Evolutionary conservation across 2,888 invertebrate species (phyloP).

Genomic region (Parapristionchus giblindavisi): DNA sequence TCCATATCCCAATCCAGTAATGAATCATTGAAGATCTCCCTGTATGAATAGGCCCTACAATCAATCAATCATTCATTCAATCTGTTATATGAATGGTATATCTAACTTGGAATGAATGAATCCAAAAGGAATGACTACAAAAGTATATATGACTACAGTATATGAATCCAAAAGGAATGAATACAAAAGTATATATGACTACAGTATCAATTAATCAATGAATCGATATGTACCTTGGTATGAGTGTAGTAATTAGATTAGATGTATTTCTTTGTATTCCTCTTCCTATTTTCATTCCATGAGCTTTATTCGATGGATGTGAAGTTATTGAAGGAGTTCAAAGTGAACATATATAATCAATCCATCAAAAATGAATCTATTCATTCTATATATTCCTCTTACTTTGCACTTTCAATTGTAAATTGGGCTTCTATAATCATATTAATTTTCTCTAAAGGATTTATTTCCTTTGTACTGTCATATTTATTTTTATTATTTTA

Average conservation of each 20-base stretch:
- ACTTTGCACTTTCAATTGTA: slow-evolving; percentile 25
- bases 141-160: too few relatives aligned
- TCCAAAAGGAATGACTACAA: slow-evolving; percentile 94
- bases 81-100: too few relatives aligned
- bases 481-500: neutral
- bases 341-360: slow-evolving; percentile 17
- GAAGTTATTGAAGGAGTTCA: slow-evolving; percentile 25
- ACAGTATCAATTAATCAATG: neutral
- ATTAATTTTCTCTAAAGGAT: slow-evolving; percentile 22
- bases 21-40: slow-evolving; percentile 88
- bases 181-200: neutral
- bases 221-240: slow-evolving; percentile 16
- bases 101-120: slow-evolving; percentile 74
- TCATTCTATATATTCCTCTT: neutral
- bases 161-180: too few relatives aligned
- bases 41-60: slow-evolving; percentile 85
- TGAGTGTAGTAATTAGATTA: neutral
- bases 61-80: neutral
- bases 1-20: slow-evolving; percentile 95
- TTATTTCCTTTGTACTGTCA: neutral
- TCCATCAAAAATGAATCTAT: neutral
- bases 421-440: slow-evolving; percentile 22
- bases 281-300: neutral
- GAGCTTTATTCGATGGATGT: slow-evolving; percentile 15
- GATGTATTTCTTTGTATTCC: neutral